Base-by-base conservation (phyloP, 1,140 invertebrate genomes). In the Drusus annulatus region DNA sequence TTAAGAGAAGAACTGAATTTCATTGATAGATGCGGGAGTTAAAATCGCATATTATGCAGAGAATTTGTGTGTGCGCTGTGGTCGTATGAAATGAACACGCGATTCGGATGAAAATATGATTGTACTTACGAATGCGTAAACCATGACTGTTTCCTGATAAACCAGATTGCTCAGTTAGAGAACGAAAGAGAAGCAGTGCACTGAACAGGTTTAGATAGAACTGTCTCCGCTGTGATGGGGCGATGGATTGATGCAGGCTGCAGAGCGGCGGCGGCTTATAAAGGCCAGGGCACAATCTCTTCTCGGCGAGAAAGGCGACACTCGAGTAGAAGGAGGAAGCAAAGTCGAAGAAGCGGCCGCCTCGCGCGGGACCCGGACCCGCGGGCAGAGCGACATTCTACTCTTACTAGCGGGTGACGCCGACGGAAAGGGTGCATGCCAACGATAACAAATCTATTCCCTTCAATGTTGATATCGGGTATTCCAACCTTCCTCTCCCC, bases 71-170 rank as follows among this genome's bases (percentile, higher is more conserved):
- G 36, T 45, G 8, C 31, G 8, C 3, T 36, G 7, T 7, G 0
- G 36, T 13, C 2, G 36, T 45, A 13, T 45, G 8, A 45, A 45
- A 45, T 2, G 36, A 45, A 45, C 1, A 45, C 8, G 36, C 10
- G 36, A 2, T 45, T 45, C 36, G 36, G 68, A 76, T 13, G 17
- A 71, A 28, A 25, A 3, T 21, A 17, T 28, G 31, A 1, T 25
- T 15, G 25, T 71, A 71, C 68, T 71, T 71, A 71, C 68, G 45
- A 71, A 25, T 50, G 17, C 6, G 45, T 50, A 71, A 17, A 71
- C 68, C 68, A 71, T 71, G 31, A 50, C 21, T 28, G 31, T 51
- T 71, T 71, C 17, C n/a, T 65, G 23, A 65, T 31, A 28, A 36
- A 17, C 1, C 25, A 28, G 62, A 36, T 36, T 7, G 21, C 5